A percentile compares a stretch with the other conserved stretches of the same genome.
These are phyloP conservation scores for Eidolon helvum DNA, from an alignment of 2,113 vertebrate species.

Conservation along the genomic window DNA sequence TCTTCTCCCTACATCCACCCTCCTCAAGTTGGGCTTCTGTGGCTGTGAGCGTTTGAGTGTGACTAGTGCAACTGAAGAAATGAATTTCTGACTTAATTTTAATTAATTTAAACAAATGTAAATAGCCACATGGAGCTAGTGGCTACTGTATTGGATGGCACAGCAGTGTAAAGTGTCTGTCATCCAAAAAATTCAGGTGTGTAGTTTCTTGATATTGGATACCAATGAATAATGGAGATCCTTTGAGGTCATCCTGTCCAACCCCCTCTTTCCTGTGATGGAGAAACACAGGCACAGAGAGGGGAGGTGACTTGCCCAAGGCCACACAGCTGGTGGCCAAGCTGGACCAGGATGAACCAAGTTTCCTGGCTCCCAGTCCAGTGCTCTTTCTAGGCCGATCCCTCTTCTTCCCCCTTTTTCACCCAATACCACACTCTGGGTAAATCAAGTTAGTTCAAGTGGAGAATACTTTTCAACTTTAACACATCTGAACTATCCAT, in stretches of 20 bases:
- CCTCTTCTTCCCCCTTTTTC: neutral
- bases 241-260: neutral
- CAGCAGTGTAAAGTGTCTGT: neutral
- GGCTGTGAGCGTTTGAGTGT: neutral
- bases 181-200: neutral
- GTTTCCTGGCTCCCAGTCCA: neutral
- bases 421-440: neutral
- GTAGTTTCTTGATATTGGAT: neutral
- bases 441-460: neutral
- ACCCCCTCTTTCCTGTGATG: neutral
- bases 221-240: neutral
- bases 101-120: neutral
- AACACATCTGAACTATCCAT: neutral
- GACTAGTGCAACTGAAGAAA: neutral
- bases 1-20: neutral
- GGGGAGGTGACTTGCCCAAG: neutral
- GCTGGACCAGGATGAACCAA: neutral
- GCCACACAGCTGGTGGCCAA: neutral
- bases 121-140: neutral
- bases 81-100: neutral
- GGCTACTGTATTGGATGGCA: neutral
- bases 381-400: neutral
- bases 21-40: neutral
- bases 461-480: neutral
- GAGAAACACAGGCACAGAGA: neutral